Conservation (phyloP, 2,113 vertebrate species). For the Cyprinus carpio region DNA sequence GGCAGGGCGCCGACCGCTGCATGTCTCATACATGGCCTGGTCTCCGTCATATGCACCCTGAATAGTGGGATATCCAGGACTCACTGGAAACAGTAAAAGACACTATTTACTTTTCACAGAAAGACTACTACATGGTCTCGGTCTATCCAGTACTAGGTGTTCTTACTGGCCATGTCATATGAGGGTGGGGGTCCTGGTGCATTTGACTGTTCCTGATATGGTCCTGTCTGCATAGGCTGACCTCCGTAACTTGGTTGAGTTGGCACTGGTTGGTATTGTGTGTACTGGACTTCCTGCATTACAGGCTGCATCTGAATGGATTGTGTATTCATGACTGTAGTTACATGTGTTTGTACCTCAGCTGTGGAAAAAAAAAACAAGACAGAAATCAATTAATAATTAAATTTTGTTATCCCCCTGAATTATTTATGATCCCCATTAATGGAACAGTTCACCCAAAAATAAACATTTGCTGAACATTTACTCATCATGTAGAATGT, state of each 20-base stretch:
- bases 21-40: not conserved
- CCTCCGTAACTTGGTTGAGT: not conserved
- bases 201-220: conserved; percentile 58
- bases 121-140: not conserved
- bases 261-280: not conserved
- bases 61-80: not conserved
- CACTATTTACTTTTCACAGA: not conserved
- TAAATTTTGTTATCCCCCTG: not conserved
- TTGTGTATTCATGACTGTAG: not conserved
- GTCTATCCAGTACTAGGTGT: not conserved
- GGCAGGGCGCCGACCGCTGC: not conserved
- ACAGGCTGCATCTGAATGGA: not conserved
- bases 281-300: not conserved
- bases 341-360: not conserved
- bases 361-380: not conserved
- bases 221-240: not conserved
- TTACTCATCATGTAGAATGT: too few relatives aligned
- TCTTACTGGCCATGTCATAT: not conserved
- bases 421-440: not conserved
- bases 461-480: too few relatives aligned
- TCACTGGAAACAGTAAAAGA: not conserved
- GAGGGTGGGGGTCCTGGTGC: conserved; percentile 72
- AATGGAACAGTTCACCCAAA: too few relatives aligned
- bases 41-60: not conserved
- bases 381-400: not conserved